phyloP scores from a whole-genome alignment of 2,113 vertebrate species.

The Eurypyga helias region DNA sequence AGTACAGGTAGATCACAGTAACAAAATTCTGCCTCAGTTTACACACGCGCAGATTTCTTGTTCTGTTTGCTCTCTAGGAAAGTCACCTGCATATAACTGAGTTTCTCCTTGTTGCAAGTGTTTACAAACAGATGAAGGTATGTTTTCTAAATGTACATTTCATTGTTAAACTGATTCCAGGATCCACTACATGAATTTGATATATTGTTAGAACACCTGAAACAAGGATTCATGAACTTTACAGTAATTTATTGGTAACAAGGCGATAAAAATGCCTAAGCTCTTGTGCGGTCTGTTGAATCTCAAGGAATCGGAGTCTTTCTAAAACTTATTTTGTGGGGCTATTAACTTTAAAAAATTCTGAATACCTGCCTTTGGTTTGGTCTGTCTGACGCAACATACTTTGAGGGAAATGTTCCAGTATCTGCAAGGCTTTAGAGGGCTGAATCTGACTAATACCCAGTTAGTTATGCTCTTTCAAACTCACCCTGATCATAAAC shows the following conservation, averaged over 20 bases:
- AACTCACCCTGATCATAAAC: neutral
- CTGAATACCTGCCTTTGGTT: neutral
- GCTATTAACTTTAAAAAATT: neutral
- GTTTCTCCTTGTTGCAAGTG: neutral
- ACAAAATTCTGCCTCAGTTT: neutral
- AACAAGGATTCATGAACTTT: neutral
- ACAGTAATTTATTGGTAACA: neutral
- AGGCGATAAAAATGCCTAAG: neutral
- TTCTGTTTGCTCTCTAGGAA: neutral
- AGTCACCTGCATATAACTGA: neutral
- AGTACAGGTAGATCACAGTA: neutral
- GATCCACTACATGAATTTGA: neutral
- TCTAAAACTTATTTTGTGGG: neutral
- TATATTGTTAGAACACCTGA: neutral
- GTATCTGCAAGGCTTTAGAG: neutral
- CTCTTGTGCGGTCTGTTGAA: neutral
- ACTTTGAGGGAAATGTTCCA: neutral
- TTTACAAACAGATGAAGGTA: neutral
- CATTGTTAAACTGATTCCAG: neutral
- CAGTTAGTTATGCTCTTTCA: neutral
- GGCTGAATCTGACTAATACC: neutral
- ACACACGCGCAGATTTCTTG: neutral
- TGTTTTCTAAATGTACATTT: neutral
- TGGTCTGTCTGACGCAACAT: neutral
- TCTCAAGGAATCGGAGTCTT: neutral